A percentile compares a stretch with the other conserved stretches of the same genome.
phyloP scores from a whole-genome alignment of 2,797 vertebrate species.

The Pangasius sanitwongsei region DNA sequence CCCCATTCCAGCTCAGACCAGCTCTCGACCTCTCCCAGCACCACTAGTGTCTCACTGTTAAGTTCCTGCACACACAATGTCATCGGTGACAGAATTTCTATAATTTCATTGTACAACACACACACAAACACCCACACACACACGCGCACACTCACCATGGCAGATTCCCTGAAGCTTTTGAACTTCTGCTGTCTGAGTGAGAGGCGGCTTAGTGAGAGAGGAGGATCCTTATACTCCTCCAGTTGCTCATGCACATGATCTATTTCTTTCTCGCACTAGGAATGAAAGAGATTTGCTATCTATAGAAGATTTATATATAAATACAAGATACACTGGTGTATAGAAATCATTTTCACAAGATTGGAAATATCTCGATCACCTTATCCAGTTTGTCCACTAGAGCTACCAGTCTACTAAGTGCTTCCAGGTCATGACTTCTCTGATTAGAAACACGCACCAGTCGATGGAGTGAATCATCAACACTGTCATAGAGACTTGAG shows the following conservation, averaged over 20 bases:
- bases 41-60: slow-evolving; percentile 72
- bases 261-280: slow-evolving; percentile 78
- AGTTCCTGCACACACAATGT: slow-evolving; percentile 68
- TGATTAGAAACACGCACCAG: slow-evolving; percentile 86
- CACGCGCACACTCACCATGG: slow-evolving; percentile 65
- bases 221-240: slow-evolving; percentile 76
- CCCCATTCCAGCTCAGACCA: slow-evolving; percentile 78
- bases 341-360: background rate
- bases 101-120: background rate
- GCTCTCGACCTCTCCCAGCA: slow-evolving; percentile 72
- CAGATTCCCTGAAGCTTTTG: slow-evolving; percentile 77
- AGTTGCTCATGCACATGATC: slow-evolving; percentile 76
- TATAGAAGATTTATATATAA: background rate
- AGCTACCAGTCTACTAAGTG: slow-evolving; percentile 70
- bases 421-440: slow-evolving; percentile 78
- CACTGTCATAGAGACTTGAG: slow-evolving; percentile 84
- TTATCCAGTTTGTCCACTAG: slow-evolving; percentile 75
- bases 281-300: background rate
- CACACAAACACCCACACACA: background rate
- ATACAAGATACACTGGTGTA: background rate
- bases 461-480: slow-evolving; percentile 87
- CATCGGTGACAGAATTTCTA: background rate
- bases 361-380: slow-evolving; percentile 59
- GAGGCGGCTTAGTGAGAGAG: slow-evolving; percentile 77
- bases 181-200: slow-evolving; percentile 83